Conservation (phyloP, 2,888 invertebrate genomes). For the Agriotes lineatus region DNA sequence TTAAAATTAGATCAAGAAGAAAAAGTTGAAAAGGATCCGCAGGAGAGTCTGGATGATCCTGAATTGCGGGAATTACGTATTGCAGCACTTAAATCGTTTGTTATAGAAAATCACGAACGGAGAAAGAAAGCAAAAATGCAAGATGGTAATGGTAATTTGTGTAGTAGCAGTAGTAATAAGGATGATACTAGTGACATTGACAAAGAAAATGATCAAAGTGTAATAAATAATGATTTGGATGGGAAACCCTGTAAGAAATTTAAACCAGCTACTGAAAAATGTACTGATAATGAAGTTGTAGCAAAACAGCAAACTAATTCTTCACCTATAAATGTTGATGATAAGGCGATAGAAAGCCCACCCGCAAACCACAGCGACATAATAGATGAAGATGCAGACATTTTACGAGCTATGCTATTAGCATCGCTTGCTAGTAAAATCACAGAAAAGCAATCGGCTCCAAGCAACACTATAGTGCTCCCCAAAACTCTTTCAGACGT, state of each 20-base stretch:
- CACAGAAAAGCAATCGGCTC: neutral
- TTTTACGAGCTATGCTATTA: slow-evolving; percentile 71
- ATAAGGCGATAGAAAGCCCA: neutral
- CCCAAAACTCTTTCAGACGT: neutral
- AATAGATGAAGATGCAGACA: slow-evolving; percentile 73
- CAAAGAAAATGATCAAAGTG: slow-evolving; percentile 34
- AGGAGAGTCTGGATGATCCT: neutral
- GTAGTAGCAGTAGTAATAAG: slow-evolving; percentile 27
- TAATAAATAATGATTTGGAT: slow-evolving; percentile 25
- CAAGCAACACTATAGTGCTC: neutral
- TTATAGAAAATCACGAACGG: slow-evolving; percentile 75
- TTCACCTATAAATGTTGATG: neutral
- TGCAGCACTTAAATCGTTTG: slow-evolving; percentile 77
- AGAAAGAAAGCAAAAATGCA: slow-evolving; percentile 65
- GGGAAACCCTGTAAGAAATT: neutral
- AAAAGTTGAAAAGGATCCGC: neutral
- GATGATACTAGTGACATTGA: slow-evolving; percentile 53
- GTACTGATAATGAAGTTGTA: neutral
- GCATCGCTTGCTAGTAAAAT: slow-evolving; percentile 66
- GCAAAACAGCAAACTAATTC: neutral
- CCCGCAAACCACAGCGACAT: slow-evolving; percentile 54
- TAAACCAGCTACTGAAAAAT: neutral
- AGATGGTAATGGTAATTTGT: slow-evolving; percentile 39
- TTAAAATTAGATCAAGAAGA: slow-evolving; percentile 47
- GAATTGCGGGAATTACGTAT: slow-evolving; percentile 71